Conservation (phyloP, 2,113 vertebrate genomes). For the Platichthys flesus region DNA sequence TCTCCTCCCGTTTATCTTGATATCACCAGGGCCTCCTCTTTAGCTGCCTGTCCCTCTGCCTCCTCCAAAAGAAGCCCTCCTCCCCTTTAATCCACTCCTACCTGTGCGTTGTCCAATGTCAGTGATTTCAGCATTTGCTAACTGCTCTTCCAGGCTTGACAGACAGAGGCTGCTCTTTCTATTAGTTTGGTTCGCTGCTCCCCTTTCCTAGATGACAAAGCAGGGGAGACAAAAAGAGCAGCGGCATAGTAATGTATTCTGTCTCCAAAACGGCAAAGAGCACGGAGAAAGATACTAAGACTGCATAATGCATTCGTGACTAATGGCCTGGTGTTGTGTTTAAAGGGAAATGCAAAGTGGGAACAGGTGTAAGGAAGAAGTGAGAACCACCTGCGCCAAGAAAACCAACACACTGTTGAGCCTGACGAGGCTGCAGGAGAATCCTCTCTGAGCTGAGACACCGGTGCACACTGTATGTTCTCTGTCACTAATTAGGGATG, state of each 20-base stretch:
- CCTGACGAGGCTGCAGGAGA: not conserved
- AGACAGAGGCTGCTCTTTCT: constrained; percentile 83
- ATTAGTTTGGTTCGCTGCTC: constrained; percentile 74
- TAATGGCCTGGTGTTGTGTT: constrained; percentile 22
- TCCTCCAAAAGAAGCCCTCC: not conserved
- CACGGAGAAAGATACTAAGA: not conserved
- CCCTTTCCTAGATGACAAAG: constrained; percentile 40
- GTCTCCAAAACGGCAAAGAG: constrained; percentile 25
- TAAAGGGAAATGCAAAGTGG: constrained; percentile 15
- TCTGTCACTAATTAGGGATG: constrained; percentile 57
- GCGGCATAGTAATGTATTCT: constrained; percentile 20
- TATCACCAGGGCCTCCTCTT: constrained; percentile 3
- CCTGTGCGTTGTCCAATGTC: constrained; percentile 23
- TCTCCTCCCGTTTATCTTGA: constrained; percentile 14
- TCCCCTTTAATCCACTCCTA: not conserved
- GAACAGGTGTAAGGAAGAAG: constrained; percentile 17
- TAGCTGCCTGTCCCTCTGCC: not conserved
- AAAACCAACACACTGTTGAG: constrained; percentile 19
- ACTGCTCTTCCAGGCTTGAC: constrained; percentile 75
- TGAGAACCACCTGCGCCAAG: not conserved
- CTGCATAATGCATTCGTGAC: constrained; percentile 10
- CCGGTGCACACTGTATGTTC: constrained; percentile 17
- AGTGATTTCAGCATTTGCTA: constrained; percentile 42
- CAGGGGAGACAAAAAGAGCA: constrained; percentile 24
- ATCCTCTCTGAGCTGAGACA: not conserved